phyloP scores from a whole-genome alignment of 2,888 invertebrate species.

The Lepidochitona cinerea region DNA sequence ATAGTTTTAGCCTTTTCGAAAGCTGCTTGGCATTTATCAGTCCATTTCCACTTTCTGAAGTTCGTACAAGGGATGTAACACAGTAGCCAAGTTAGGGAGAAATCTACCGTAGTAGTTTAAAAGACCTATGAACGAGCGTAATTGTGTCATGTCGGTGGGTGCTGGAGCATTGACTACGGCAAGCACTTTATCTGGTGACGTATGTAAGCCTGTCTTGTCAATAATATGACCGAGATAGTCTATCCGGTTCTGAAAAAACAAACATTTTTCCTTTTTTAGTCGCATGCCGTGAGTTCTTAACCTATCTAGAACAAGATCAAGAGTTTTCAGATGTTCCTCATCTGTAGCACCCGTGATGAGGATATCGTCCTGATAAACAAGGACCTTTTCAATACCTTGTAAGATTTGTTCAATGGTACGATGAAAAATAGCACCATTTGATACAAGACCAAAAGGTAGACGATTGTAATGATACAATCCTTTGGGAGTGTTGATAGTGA shows the following conservation, averaged over 20 bases:
- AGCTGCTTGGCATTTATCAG: constrained; percentile 10
- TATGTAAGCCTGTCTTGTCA: constrained; percentile 7
- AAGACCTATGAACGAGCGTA: constrained; percentile 6
- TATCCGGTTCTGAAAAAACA: constrained; percentile 5
- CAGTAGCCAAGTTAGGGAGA: neutral
- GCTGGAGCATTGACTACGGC: constrained; percentile 4
- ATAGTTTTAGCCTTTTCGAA: no score
- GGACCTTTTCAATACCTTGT: constrained; percentile 12
- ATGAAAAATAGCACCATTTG: constrained; percentile 24
- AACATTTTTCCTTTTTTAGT: constrained; percentile 10
- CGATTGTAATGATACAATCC: constrained; percentile 32
- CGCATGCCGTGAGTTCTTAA: neutral
- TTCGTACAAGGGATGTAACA: constrained; percentile 8
- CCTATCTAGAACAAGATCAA: constrained; percentile 3
- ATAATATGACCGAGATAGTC: neutral
- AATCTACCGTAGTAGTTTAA: constrained; percentile 15
- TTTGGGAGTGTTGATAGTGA: constrained; percentile 16
- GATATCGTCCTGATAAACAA: constrained; percentile 24
- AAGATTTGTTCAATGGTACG: constrained; percentile 31
- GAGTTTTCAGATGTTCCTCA: neutral
- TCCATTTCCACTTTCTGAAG: neutral
- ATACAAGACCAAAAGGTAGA: constrained; percentile 30
- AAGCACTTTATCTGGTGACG: constrained; percentile 9
- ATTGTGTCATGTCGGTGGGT: constrained; percentile 8
- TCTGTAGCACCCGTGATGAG: constrained; percentile 11